Conservation (phyloP, 2,797 vertebrate genomes). For the Limosa lapponica region DNA sequence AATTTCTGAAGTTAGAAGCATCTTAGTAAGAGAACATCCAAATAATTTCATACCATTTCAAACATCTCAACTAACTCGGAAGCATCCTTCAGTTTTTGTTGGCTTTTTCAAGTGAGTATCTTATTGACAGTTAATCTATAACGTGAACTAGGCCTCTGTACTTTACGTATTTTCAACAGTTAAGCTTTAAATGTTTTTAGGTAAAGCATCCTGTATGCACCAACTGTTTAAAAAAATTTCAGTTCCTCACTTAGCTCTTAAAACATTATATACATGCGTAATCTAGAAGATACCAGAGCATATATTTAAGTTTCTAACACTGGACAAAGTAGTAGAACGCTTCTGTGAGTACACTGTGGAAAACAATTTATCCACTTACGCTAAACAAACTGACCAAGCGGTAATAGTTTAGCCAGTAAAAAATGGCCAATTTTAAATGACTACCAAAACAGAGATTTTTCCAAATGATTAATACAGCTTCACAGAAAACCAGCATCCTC, state of each 20-base stretch:
- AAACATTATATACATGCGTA: accelerated
- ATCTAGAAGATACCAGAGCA: neutral
- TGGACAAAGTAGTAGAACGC: neutral
- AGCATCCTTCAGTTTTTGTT: neutral
- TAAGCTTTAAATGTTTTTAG: neutral
- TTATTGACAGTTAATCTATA: neutral
- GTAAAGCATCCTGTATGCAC: neutral
- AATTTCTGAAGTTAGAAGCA: neutral
- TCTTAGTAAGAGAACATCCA: neutral
- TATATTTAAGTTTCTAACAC: neutral
- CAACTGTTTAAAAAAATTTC: neutral
- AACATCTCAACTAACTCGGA: neutral
- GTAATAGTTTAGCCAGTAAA: neutral
- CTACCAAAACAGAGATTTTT: neutral
- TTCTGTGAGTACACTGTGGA: neutral
- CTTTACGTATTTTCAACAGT: neutral
- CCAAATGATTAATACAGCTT: neutral
- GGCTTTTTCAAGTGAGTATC: neutral
- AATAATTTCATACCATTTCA: neutral
- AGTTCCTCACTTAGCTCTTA: neutral
- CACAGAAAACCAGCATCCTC: neutral
- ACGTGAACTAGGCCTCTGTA: neutral
- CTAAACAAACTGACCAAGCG: neutral
- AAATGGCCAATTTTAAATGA: neutral
- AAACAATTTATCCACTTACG: neutral